These are phyloP conservation scores for Diabrotica virgifera DNA, from an alignment of 1,140 invertebrate species.

Conservation along the genomic window DNA sequence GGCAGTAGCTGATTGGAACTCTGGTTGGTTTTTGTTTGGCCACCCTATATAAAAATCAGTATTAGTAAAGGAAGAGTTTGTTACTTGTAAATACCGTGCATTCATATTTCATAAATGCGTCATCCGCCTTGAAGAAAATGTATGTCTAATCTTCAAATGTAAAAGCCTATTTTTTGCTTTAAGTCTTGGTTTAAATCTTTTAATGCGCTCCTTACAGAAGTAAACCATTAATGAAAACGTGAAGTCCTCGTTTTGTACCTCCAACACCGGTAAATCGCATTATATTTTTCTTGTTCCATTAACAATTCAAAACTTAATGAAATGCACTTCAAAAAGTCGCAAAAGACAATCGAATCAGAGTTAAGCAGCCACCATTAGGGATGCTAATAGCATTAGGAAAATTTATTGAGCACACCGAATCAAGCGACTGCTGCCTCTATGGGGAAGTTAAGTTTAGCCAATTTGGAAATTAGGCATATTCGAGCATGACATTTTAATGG, in stretches of 20 bases:
- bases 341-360: conserved; percentile 2
- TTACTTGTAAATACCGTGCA: too few relatives aligned
- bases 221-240: background rate
- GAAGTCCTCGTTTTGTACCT: background rate
- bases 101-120: too few relatives aligned
- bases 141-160: too few relatives aligned
- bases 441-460: conserved; percentile 15
- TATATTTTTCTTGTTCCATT: background rate
- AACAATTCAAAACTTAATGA: conserved; percentile 1
- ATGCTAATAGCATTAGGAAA: conserved; percentile 15
- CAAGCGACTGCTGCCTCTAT: conserved; percentile 6
- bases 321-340: conserved; percentile 2
- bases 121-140: too few relatives aligned
- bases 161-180: too few relatives aligned
- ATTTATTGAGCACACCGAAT: conserved; percentile 17
- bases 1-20: too few relatives aligned
- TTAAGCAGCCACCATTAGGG: conserved; percentile 9
- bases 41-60: too few relatives aligned
- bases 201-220: too few relatives aligned
- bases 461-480: conserved; percentile 15
- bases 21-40: too few relatives aligned
- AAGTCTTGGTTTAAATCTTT: too few relatives aligned
- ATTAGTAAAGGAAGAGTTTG: too few relatives aligned
- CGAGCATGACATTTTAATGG: conserved; percentile 13
- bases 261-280: background rate